Percentiles rank a stretch among this genome's conserved stretches.
phyloP scores from a whole-genome alignment of 2,888 invertebrate genomes.

The Selenia dentaria region DNA sequence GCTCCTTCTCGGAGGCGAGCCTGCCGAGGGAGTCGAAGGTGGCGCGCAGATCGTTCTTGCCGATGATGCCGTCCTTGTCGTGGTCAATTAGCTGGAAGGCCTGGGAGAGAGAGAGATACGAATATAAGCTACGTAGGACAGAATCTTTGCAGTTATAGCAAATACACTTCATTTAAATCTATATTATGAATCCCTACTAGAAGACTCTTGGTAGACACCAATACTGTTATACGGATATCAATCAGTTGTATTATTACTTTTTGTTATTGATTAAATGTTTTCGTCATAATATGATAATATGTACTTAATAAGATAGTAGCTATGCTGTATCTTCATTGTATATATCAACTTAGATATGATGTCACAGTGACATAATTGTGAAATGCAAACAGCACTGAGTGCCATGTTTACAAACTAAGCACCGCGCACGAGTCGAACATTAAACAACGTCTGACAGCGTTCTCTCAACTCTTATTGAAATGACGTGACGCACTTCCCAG shows the following conservation, averaged over 20 bases:
- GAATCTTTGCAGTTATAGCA: too few relatives aligned
- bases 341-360: conserved; percentile 18
- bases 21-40: conserved; percentile 97
- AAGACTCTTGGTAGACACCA: too few relatives aligned
- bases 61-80: conserved; percentile 96
- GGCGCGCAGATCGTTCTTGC: conserved; percentile 95
- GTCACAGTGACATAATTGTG: conserved; percentile 42
- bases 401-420: conserved; percentile 60
- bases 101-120: conserved; percentile 63
- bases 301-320: too few relatives aligned
- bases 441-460: conserved; percentile 34
- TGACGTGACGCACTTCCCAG: conserved; percentile 32
- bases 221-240: too few relatives aligned
- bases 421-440: conserved; percentile 54
- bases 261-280: background rate
- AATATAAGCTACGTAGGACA: too few relatives aligned
- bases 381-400: conserved; percentile 37
- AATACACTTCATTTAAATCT: too few relatives aligned
- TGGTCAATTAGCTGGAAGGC: conserved; percentile 98
- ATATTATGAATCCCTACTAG: too few relatives aligned
- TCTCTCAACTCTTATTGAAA: conserved; percentile 28
- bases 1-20: conserved; percentile 94
- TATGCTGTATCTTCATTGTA: background rate
- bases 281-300: too few relatives aligned
- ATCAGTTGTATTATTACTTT: too few relatives aligned